Conservation (phyloP, 2,888 invertebrate species). For the Leuctra nigra region DNA sequence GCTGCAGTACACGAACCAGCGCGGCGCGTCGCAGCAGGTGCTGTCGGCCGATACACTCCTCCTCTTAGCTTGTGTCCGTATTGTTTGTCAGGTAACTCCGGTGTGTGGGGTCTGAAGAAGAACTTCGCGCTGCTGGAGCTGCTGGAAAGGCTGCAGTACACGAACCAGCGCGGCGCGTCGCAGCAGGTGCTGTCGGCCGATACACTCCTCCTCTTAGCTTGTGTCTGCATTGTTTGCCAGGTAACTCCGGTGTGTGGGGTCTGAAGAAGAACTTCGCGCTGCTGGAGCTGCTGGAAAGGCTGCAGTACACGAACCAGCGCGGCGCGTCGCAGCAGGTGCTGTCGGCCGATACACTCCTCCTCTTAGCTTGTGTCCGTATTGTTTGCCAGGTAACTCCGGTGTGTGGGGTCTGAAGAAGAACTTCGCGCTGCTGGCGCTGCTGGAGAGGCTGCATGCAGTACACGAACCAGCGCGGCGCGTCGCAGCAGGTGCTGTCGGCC, state of each 20-base stretch:
- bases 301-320: slow-evolving; percentile 32
- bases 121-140: slow-evolving; percentile 45
- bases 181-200: too few relatives aligned
- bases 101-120: slow-evolving; percentile 47
- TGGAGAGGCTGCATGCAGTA: slow-evolving; percentile 49
- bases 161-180: slow-evolving; percentile 33
- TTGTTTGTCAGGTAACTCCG: slow-evolving; percentile 40
- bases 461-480: too few relatives aligned
- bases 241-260: slow-evolving; percentile 43
- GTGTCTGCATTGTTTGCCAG: too few relatives aligned
- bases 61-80: too few relatives aligned
- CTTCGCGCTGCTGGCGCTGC: slow-evolving; percentile 49
- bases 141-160: background rate
- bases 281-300: background rate
- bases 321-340: slow-evolving; percentile 30
- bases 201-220: too few relatives aligned
- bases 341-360: too few relatives aligned
- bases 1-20: slow-evolving; percentile 31
- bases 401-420: slow-evolving; percentile 49
- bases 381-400: slow-evolving; percentile 40
- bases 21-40: slow-evolving; percentile 31
- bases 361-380: too few relatives aligned
- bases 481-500: too few relatives aligned
- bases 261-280: slow-evolving; percentile 53
- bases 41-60: too few relatives aligned